A percentile compares a stretch with the other conserved stretches of the same genome.
Conservation (phyloP, 2,888 invertebrate genomes). For the Papilio elwesi region DNA sequence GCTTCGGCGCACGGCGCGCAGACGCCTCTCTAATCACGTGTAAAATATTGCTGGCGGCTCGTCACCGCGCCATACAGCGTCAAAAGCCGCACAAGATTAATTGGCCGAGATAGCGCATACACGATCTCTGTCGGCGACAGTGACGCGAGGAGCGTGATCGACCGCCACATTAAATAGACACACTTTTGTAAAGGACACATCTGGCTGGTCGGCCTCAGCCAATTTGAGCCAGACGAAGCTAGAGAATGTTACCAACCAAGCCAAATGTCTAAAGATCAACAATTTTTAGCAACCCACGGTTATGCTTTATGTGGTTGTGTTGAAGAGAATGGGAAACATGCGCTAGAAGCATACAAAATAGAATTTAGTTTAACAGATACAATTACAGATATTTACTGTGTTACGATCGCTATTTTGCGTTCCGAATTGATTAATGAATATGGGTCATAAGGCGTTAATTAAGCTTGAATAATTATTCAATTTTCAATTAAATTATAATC, state of each 20-base stretch:
- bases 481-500: too few relatives aligned
- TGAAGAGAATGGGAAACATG: too few relatives aligned
- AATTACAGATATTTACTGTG: too few relatives aligned
- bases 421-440: too few relatives aligned
- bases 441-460: too few relatives aligned
- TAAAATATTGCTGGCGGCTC: slow-evolving; percentile 78
- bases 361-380: too few relatives aligned
- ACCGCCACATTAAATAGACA: slow-evolving; percentile 32
- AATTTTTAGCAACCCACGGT: too few relatives aligned
- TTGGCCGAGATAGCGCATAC: slow-evolving; percentile 68
- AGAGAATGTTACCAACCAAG: neutral
- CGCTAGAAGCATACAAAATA: too few relatives aligned
- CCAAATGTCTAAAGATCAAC: too few relatives aligned
- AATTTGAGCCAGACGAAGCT: neutral
- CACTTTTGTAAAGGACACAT: slow-evolving; percentile 2
- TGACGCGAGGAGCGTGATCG: slow-evolving; percentile 45
- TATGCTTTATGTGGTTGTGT: too few relatives aligned
- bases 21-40: slow-evolving; percentile 80
- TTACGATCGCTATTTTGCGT: too few relatives aligned
- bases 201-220: slow-evolving; percentile 1
- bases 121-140: slow-evolving; percentile 65
- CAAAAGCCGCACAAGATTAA: slow-evolving; percentile 73
- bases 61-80: slow-evolving; percentile 73
- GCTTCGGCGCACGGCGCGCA: slow-evolving; percentile 82
- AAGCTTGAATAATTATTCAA: too few relatives aligned